A percentile compares a stretch with the other conserved stretches of the same genome.
Conservation (phyloP, 2,797 vertebrate genomes). For the Cryptoblepharus egeriae region DNA sequence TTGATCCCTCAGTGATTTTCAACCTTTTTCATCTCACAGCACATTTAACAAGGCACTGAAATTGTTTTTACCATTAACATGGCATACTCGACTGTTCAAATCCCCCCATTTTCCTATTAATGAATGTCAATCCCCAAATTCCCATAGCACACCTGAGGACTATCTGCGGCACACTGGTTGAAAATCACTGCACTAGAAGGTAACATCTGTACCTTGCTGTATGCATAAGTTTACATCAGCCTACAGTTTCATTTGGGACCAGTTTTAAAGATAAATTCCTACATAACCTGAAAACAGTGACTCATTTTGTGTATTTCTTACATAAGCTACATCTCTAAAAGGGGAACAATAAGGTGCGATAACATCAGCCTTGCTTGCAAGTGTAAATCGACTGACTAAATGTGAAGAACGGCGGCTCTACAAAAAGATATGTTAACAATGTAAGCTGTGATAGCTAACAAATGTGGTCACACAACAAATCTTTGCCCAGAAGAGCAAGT, state of each 20-base stretch:
- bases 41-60: too few relatives aligned
- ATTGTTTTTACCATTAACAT: too few relatives aligned
- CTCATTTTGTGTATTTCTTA: slow-evolving; percentile 60
- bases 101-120: too few relatives aligned
- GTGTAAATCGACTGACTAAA: slow-evolving; percentile 63
- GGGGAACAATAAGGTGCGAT: slow-evolving; percentile 53
- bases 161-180: too few relatives aligned
- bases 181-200: too few relatives aligned
- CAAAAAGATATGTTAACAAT: slow-evolving; percentile 58
- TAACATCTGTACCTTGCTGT: neutral
- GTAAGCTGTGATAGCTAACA: slow-evolving; percentile 1
- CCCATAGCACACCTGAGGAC: too few relatives aligned
- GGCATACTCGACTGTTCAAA: too few relatives aligned
- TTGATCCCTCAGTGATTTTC: too few relatives aligned
- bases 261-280: slow-evolving; percentile 52
- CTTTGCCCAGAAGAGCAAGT: neutral
- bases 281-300: slow-evolving; percentile 61
- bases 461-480: neutral
- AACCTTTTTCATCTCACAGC: too few relatives aligned
- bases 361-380: slow-evolving; percentile 57
- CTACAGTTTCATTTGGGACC: slow-evolving; percentile 48
- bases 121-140: too few relatives aligned
- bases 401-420: slow-evolving; percentile 56
- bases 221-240: neutral
- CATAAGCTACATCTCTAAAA: slow-evolving; percentile 69